These are phyloP conservation scores for Cranoglanis bouderius DNA, from an alignment of 2,113 vertebrate genomes.

Conservation along the genomic window DNA sequence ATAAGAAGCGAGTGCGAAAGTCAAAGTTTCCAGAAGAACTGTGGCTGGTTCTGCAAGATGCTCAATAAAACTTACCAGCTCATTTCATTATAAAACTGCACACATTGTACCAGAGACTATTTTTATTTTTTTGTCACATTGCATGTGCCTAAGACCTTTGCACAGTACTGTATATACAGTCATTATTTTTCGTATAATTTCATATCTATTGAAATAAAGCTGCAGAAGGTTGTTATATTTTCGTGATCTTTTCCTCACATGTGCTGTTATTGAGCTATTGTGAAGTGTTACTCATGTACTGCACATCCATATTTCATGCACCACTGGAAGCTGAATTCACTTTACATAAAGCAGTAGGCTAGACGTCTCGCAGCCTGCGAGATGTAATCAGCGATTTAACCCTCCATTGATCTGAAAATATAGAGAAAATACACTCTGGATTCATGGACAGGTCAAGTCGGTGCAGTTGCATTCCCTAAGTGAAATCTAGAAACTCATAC, in stretches of 20 bases:
- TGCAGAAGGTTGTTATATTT: background rate
- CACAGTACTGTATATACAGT: no score
- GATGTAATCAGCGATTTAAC: constrained; percentile 36
- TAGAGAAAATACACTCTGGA: background rate
- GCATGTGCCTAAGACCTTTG: no score
- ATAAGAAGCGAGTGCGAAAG: no score
- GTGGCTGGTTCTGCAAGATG: no score
- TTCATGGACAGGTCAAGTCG: background rate
- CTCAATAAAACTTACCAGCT: no score
- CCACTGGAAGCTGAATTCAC: constrained; percentile 23
- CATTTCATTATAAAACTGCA: no score
- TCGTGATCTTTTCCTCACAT: constrained; percentile 3
- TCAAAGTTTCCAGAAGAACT: no score
- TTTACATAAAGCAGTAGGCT: constrained; percentile 30
- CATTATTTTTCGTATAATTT: background rate
- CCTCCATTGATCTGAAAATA: constrained; percentile 42
- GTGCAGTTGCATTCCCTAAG: background rate
- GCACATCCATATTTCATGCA: constrained; percentile 14
- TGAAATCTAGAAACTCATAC: background rate
- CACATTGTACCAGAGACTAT: no score
- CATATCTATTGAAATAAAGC: background rate
- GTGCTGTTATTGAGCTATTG: background rate
- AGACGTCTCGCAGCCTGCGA: background rate
- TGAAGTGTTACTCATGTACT: background rate
- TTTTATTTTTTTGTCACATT: no score